These are phyloP conservation scores for Brachionus sp. DNA, from an alignment of 1,140 invertebrate genomes.

Conservation along the genomic window DNA sequence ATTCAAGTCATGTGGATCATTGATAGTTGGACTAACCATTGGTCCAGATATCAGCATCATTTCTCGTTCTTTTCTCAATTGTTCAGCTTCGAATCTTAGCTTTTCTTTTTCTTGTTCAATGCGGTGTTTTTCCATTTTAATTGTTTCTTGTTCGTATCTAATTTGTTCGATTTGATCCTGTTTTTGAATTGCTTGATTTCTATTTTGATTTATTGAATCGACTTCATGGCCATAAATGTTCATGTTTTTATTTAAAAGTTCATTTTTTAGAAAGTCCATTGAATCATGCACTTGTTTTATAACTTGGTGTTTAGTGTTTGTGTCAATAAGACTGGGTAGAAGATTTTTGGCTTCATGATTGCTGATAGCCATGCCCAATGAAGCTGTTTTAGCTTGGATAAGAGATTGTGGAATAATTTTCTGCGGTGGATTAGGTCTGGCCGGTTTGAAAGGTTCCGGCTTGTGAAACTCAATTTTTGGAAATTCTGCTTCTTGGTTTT, in stretches of 20 bases:
- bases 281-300: constrained; percentile 40
- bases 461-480: not conserved
- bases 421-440: not conserved
- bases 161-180: constrained; percentile 16
- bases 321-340: constrained; percentile 28
- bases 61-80: constrained; percentile 49
- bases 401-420: not conserved
- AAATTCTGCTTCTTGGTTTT: constrained; percentile 25
- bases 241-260: constrained; percentile 19
- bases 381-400: not conserved
- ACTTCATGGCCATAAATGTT: constrained; percentile 14
- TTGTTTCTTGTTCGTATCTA: constrained; percentile 21
- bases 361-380: not conserved
- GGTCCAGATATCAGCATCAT: constrained; percentile 47
- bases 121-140: constrained; percentile 49
- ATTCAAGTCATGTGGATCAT: constrained; percentile 45
- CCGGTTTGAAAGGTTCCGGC: not conserved
- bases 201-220: not conserved
- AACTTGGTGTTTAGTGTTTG: constrained; percentile 11
- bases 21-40: constrained; percentile 54
- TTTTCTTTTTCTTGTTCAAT: constrained; percentile 58
- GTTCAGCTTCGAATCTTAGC: constrained; percentile 49
- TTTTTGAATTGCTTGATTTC: not conserved
- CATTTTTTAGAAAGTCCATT: constrained; percentile 38
- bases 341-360: not conserved